A percentile compares a stretch with the other conserved stretches of the same genome.
Evolutionary conservation across 2,888 invertebrate genomes (phyloP).

Genomic region (Pyrgus malvae): DNA sequence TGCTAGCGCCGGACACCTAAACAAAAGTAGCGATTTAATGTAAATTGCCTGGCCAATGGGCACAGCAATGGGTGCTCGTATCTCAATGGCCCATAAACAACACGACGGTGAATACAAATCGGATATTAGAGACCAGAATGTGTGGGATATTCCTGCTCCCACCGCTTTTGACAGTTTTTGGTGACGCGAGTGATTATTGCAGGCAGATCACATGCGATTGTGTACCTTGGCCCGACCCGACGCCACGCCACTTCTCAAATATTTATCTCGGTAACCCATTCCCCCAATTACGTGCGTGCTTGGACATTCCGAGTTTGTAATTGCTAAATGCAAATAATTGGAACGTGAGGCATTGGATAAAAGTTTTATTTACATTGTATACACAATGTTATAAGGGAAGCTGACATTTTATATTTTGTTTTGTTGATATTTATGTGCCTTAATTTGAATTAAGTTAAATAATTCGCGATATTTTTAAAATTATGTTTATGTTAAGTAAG

Average conservation of each 20-base stretch:
- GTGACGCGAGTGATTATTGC: slow-evolving; percentile 52
- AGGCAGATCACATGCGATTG: slow-evolving; percentile 48
- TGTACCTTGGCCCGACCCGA: slow-evolving; percentile 46
- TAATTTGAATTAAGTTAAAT: no score
- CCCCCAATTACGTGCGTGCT: slow-evolving; percentile 35
- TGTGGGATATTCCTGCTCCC: slow-evolving; percentile 48
- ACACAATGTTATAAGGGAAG: no score
- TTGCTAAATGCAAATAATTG: background rate
- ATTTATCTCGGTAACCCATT: slow-evolving; percentile 37
- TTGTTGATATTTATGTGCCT: no score
- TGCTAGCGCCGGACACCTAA: slow-evolving; percentile 36
- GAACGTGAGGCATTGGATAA: background rate
- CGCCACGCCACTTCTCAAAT: slow-evolving; percentile 37
- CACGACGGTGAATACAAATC: slow-evolving; percentile 76
- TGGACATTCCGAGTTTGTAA: background rate
- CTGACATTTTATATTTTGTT: no score
- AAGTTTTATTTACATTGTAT: no score
- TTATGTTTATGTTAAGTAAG: no score
- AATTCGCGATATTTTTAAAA: no score
- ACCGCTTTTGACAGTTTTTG: slow-evolving; percentile 56
- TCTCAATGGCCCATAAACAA: slow-evolving; percentile 77
- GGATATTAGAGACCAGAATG: slow-evolving; percentile 69
- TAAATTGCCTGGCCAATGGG: slow-evolving; percentile 69
- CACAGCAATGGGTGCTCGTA: slow-evolving; percentile 50
- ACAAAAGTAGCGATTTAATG: slow-evolving; percentile 70